A percentile compares a stretch with the other conserved stretches of the same genome.
These are phyloP conservation scores for Heliconius charithonia DNA, from an alignment of 2,888 invertebrate genomes.

Conservation along the genomic window DNA sequence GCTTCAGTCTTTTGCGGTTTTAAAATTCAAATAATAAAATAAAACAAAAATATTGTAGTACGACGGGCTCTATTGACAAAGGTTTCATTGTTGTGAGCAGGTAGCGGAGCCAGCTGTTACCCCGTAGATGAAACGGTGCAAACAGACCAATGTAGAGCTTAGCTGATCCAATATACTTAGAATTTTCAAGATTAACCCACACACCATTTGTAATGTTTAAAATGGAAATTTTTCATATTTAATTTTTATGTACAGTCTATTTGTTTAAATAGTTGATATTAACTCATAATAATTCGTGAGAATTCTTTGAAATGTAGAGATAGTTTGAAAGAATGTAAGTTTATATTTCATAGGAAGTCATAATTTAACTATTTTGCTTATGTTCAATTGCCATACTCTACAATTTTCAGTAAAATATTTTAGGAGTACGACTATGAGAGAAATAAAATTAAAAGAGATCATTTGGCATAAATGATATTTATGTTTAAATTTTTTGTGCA, in stretches of 20 bases:
- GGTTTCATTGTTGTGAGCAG: slow-evolving; percentile 74
- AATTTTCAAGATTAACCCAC: slow-evolving; percentile 60
- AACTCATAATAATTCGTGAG: not conserved
- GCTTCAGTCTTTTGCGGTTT: slow-evolving; percentile 47
- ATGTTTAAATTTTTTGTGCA: not conserved
- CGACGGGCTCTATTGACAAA: slow-evolving; percentile 68
- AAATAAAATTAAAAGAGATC: not conserved
- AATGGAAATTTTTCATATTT: slow-evolving; percentile 22
- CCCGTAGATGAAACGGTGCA: slow-evolving; percentile 63
- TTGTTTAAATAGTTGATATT: not conserved
- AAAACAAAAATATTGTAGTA: slow-evolving; percentile 61
- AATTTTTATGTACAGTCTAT: not conserved
- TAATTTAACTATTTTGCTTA: not conserved
- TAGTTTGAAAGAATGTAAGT: not conserved
- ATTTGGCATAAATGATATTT: not conserved
- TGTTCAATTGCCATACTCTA: not conserved
- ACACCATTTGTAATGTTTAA: slow-evolving; percentile 34
- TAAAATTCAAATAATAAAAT: slow-evolving; percentile 50
- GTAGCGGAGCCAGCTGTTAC: slow-evolving; percentile 74
- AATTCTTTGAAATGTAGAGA: not conserved
- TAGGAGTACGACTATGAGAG: not conserved
- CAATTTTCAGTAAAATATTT: slow-evolving; percentile 1
- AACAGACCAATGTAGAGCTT: slow-evolving; percentile 65
- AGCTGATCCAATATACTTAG: slow-evolving; percentile 55
- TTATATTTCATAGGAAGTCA: not conserved